A percentile compares a stretch with the other conserved stretches of the same genome.
These are phyloP conservation scores for Papilio xuthus DNA, from an alignment of 1,140 invertebrate genomes.

Conservation along the genomic window DNA sequence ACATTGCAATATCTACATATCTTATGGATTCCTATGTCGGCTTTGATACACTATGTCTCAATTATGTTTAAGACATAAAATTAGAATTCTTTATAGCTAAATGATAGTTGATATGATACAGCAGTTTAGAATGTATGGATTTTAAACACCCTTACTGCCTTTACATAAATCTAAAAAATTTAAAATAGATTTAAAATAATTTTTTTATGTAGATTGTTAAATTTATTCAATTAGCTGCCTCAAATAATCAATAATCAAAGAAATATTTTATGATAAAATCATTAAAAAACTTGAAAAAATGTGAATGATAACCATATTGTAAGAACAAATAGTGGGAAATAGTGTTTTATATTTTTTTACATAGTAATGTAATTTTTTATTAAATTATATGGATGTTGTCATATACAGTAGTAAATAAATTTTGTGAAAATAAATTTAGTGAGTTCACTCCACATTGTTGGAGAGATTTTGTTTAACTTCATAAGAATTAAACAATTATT, in stretches of 20 bases:
- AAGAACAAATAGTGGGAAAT: slow-evolving; percentile 15
- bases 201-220: slow-evolving; percentile 17
- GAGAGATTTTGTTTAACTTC: neutral
- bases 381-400: slow-evolving; percentile 26
- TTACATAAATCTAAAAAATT: neutral
- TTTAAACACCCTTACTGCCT: slow-evolving; percentile 15
- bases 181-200: neutral
- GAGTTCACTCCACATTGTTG: neutral
- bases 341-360: slow-evolving; percentile 33
- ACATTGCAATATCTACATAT: neutral
- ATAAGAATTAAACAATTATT: neutral
- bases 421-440: slow-evolving; percentile 4
- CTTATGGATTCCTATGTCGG: neutral
- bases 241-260: neutral
- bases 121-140: slow-evolving; percentile 9
- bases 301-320: neutral
- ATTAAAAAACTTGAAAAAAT: neutral
- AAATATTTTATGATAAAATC: neutral
- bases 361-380: slow-evolving; percentile 24
- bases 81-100: neutral
- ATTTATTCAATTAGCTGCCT: neutral
- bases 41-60: neutral
- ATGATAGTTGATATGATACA: slow-evolving; percentile 27
- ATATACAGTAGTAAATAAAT: neutral
- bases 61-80: neutral